These are phyloP conservation scores for Drosophila rubida DNA, from an alignment of 2,888 invertebrate genomes.

Conservation along the genomic window DNA sequence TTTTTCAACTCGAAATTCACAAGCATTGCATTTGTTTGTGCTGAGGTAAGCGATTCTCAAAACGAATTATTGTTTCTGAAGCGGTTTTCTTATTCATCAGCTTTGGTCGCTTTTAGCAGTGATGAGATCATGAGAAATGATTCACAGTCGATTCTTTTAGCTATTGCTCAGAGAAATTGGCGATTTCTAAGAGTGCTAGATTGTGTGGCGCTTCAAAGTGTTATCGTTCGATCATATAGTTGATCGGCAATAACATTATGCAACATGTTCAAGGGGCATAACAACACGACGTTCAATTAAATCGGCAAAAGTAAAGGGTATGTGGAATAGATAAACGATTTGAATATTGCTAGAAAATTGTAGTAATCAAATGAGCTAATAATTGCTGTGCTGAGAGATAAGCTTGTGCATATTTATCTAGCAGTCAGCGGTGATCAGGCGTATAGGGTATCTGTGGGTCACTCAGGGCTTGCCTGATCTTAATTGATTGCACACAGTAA, in stretches of 20 bases:
- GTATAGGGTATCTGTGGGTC: slow-evolving; percentile 3
- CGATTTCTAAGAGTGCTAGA: not conserved
- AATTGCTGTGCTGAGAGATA: too few relatives aligned
- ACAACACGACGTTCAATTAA: too few relatives aligned
- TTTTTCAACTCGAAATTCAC: too few relatives aligned
- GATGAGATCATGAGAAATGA: slow-evolving; percentile 45
- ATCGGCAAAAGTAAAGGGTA: too few relatives aligned
- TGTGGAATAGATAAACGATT: too few relatives aligned
- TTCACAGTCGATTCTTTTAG: slow-evolving; percentile 11
- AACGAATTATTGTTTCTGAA: not conserved
- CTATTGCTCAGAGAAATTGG: not conserved
- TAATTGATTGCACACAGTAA: slow-evolving; percentile 28
- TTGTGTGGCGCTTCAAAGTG: not conserved
- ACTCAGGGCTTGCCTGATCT: not conserved
- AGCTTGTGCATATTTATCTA: not conserved
- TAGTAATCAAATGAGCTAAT: too few relatives aligned
- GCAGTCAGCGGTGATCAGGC: not conserved
- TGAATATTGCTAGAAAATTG: too few relatives aligned
- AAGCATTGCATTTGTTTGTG: too few relatives aligned
- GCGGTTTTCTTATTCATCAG: not conserved
- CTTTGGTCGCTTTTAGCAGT: slow-evolving; percentile 6
- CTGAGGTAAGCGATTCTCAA: not conserved
- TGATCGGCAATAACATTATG: not conserved
- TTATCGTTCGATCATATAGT: not conserved
- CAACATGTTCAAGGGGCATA: too few relatives aligned